Base-by-base conservation (phyloP, 1,140 invertebrate genomes). In the Drosophila burlai region DNA sequence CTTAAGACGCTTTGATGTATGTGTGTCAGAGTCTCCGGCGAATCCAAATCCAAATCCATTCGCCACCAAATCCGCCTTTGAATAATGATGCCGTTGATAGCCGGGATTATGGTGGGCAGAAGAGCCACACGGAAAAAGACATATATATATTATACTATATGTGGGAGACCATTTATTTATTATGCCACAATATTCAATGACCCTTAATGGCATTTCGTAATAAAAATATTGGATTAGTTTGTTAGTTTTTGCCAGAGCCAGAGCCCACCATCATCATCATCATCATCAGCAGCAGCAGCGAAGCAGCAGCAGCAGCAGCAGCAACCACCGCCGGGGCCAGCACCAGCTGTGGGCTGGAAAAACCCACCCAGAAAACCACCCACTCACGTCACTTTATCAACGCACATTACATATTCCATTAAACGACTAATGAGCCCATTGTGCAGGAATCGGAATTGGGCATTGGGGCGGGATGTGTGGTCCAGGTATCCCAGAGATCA, bases 181-280 rank as follows among this genome's bases (percentile, higher is more conserved):
- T 89, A 90, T 90, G 84, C 85, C 86, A 85, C 85, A 90, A 90
- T 90, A 90, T 90, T 90, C 85, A 90, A 90, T 90, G 85, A 82
- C 85, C 86, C 85, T 90, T 90, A 90, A 90, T 90, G 85, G 85
- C 85, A 91, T 90, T 90, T 90, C 86, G 86, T 90, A 90, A 90
- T 90, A 90, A 90, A 90, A 90, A 90, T 90, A 90, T 90, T 90
- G 85, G 85, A 90, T 90, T 90, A 90, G 85, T 89, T 90, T 85
- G 85, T 90, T 90, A 85, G 85, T 90, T 77, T 76, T 74, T 74
- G 36, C 31, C 18, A 63, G 58, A 45, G 57, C 11, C 11, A 36
- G 40, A 38, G 38, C 31, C 1, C 26, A 76, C 2, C 47, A 29
- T 29, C 26, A 29, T 49, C 49, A 52, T 18, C 49, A 52, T 61